Evolutionary conservation across 2,797 vertebrate genomes (phyloP).

Genomic region (Erithacus rubecula): DNA sequence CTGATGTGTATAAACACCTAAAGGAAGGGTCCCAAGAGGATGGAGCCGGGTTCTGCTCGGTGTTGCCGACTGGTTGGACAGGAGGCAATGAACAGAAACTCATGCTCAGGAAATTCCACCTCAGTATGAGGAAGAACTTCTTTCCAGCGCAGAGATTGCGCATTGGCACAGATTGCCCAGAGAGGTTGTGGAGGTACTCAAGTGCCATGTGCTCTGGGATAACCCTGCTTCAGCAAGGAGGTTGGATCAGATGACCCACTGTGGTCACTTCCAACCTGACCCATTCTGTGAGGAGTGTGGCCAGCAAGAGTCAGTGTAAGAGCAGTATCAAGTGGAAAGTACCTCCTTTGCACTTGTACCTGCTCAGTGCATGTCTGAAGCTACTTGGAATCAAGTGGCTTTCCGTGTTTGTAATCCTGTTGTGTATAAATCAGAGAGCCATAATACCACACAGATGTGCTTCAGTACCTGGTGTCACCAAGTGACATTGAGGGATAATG

Average conservation of each 20-base stretch:
- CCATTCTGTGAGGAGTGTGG: neutral
- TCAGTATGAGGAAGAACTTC: neutral
- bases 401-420: neutral
- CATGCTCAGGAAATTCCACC: neutral
- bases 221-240: neutral
- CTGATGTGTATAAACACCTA: no score
- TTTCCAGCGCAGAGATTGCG: neutral
- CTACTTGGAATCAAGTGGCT: neutral
- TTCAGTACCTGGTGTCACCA: neutral
- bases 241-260: neutral
- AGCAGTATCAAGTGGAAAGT: neutral
- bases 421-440: neutral
- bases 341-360: neutral
- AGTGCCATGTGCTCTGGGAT: neutral
- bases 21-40: neutral
- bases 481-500: neutral
- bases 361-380: accelerated
- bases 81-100: neutral
- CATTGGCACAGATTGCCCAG: neutral
- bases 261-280: neutral
- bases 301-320: neutral
- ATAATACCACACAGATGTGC: accelerated
- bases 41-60: neutral
- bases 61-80: neutral
- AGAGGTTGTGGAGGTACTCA: neutral